These are phyloP conservation scores for Nasua narica DNA, from an alignment of 2,797 vertebrate genomes.

Conservation along the genomic window DNA sequence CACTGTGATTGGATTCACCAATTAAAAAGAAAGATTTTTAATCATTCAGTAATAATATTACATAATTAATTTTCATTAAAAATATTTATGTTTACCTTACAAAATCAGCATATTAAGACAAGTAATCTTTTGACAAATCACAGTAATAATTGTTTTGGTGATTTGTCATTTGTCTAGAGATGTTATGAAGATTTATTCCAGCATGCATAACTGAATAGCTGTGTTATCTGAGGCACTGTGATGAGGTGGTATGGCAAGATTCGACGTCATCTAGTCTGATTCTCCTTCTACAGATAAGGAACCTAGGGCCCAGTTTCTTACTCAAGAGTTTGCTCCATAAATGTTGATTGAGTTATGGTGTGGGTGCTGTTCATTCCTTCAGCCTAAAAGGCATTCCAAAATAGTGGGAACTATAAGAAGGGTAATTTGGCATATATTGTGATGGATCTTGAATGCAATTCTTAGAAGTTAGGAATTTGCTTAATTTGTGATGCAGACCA, in stretches of 20 bases:
- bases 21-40: background rate
- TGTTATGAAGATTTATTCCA: background rate
- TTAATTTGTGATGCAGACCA: background rate
- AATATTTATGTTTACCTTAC: background rate
- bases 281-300: background rate
- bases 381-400: background rate
- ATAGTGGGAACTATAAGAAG: background rate
- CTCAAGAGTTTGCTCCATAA: background rate
- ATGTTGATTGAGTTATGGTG: background rate
- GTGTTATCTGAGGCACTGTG: fast-evolving
- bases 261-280: background rate
- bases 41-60: background rate
- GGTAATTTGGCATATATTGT: background rate
- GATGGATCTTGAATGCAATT: background rate
- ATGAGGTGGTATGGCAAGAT: background rate
- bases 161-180: background rate
- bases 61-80: background rate
- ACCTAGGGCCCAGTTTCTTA: background rate
- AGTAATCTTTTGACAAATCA: background rate
- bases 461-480: background rate
- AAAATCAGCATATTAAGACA: background rate
- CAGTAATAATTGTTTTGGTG: background rate
- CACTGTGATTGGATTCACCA: background rate
- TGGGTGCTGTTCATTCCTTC: background rate
- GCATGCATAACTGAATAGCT: background rate